A percentile compares a stretch with the other conserved stretches of the same genome.
phyloP scores from a whole-genome alignment of 1,140 invertebrate species.

The Lepidotrigona ventralis region DNA sequence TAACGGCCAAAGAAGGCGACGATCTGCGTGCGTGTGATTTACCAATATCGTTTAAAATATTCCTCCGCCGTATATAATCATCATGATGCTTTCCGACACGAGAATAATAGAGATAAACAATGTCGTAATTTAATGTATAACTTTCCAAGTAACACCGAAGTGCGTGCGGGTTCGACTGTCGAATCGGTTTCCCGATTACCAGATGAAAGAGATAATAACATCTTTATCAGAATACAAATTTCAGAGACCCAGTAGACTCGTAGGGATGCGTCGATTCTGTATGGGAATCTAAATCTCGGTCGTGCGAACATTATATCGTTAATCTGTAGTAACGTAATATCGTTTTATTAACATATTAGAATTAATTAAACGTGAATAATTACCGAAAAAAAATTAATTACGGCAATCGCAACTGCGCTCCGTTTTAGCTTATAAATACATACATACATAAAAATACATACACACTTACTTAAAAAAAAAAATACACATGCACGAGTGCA shows the following conservation, averaged over 20 bases:
- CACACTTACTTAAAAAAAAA: neutral
- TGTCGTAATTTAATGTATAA: slow-evolving; percentile 8
- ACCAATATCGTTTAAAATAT: slow-evolving; percentile 12
- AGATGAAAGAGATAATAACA: neutral
- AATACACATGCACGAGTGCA: neutral
- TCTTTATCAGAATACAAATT: slow-evolving; percentile 6
- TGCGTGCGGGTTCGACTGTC: slow-evolving; percentile 47
- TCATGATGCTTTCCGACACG: neutral
- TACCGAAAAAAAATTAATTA: slow-evolving; percentile 35
- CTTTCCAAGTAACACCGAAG: slow-evolving; percentile 2
- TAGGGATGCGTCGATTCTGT: slow-evolving; percentile 64
- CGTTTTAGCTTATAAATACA: slow-evolving; percentile 35
- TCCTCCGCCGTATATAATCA: slow-evolving; percentile 7
- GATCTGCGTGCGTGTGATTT: slow-evolving; percentile 26
- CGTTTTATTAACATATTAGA: slow-evolving; percentile 71
- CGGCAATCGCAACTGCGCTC: slow-evolving; percentile 35
- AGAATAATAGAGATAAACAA: slow-evolving; percentile 1
- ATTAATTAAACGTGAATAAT: slow-evolving; percentile 64
- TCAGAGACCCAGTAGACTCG: slow-evolving; percentile 43
- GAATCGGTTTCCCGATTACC: slow-evolving; percentile 10
- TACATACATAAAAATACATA: neutral
- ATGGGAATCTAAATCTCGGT: slow-evolving; percentile 52
- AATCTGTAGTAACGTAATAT: slow-evolving; percentile 65
- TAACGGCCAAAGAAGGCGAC: neutral
- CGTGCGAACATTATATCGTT: slow-evolving; percentile 62